These are phyloP conservation scores for Holocentrus rufus DNA, from an alignment of 2,797 vertebrate species.

Conservation along the genomic window DNA sequence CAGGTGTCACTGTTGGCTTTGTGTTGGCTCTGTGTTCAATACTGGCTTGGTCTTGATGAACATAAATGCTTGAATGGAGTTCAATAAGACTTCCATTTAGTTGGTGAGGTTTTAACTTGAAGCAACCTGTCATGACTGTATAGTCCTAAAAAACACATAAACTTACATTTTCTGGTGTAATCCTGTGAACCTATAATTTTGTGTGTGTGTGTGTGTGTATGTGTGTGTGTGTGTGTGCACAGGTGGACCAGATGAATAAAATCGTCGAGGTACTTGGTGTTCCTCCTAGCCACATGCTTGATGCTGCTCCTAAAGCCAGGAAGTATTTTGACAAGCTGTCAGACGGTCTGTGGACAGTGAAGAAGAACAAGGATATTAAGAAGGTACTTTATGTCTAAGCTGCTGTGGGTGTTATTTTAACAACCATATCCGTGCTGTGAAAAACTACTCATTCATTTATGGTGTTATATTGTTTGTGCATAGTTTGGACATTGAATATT, in stretches of 20 bases:
- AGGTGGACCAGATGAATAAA: constrained; percentile 97
- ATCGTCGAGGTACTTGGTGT: constrained; percentile 94
- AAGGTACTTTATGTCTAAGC: constrained; percentile 86
- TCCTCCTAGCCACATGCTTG: constrained; percentile 93
- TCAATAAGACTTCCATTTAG: too few relatives aligned
- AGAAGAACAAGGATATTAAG: constrained; percentile 95
- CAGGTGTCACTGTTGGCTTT: too few relatives aligned
- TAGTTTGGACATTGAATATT: neutral
- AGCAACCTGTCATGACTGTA: too few relatives aligned
- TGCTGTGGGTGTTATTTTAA: constrained; percentile 66
- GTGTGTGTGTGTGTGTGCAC: constrained; percentile 23
- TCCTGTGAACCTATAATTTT: too few relatives aligned
- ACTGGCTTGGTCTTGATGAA: too few relatives aligned
- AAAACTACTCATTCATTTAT: too few relatives aligned
- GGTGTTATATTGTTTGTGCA: too few relatives aligned
- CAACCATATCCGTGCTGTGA: constrained; percentile 23
- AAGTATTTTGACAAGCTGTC: constrained; percentile 96
- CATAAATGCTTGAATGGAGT: too few relatives aligned
- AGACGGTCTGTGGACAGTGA: constrained; percentile 93
- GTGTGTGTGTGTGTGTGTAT: constrained; percentile 3
- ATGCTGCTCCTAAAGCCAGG: constrained; percentile 93
- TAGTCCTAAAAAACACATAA: too few relatives aligned
- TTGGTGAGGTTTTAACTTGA: too few relatives aligned
- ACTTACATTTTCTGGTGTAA: too few relatives aligned
- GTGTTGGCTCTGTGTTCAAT: too few relatives aligned